These are phyloP conservation scores for Mimas tiliae DNA, from an alignment of 2,888 invertebrate species.

Conservation along the genomic window DNA sequence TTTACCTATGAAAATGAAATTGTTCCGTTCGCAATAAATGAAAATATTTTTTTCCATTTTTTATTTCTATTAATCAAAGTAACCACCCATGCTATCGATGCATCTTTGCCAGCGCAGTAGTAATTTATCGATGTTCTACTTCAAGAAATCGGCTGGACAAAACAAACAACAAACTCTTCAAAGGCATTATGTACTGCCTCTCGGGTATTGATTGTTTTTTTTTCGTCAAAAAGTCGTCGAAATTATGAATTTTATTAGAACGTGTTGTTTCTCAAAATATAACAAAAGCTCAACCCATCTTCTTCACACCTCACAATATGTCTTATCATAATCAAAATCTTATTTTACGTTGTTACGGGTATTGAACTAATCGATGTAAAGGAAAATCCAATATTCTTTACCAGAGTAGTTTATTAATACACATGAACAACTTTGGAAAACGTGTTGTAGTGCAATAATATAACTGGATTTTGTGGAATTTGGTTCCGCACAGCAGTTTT, in stretches of 20 bases:
- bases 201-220: too few relatives aligned
- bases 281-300: conserved; percentile 30
- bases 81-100: too few relatives aligned
- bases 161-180: too few relatives aligned
- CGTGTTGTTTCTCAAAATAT: conserved; percentile 4
- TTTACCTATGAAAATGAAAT: too few relatives aligned
- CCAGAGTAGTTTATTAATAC: conserved; percentile 30
- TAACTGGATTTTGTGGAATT: neutral
- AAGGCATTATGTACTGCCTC: too few relatives aligned
- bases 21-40: too few relatives aligned
- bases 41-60: too few relatives aligned
- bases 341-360: conserved; percentile 66
- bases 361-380: conserved; percentile 64
- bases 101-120: too few relatives aligned
- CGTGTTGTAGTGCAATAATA: neutral
- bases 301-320: conserved; percentile 44
- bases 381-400: conserved; percentile 61
- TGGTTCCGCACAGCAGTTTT: conserved; percentile 31
- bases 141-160: too few relatives aligned
- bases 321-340: conserved; percentile 69
- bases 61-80: too few relatives aligned
- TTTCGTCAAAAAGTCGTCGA: too few relatives aligned
- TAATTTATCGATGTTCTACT: too few relatives aligned
- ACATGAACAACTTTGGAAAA: conserved; percentile 35
- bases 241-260: neutral